These are phyloP conservation scores for Itoplectis maculator DNA, from an alignment of 2,888 invertebrate genomes.

Conservation along the genomic window DNA sequence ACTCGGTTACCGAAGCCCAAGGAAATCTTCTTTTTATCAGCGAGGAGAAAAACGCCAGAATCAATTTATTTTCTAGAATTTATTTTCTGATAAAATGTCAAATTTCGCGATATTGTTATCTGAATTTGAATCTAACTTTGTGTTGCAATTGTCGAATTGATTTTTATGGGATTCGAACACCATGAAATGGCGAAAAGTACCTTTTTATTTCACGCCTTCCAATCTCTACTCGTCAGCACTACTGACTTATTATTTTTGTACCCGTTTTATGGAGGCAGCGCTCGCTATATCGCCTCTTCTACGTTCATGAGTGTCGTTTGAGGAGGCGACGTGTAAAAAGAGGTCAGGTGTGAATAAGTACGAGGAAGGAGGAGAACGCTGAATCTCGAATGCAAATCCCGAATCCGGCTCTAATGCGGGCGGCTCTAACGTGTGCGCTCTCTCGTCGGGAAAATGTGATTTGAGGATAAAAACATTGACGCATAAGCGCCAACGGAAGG, in stretches of 20 bases:
- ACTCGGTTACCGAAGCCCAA: not conserved
- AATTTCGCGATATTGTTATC: not conserved
- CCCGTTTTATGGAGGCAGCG: constrained; percentile 18
- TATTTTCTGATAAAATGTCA: too few relatives aligned
- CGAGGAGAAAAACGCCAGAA: too few relatives aligned
- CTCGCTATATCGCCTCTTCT: not conserved
- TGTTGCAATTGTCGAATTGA: too few relatives aligned
- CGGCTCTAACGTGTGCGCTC: constrained; percentile 42
- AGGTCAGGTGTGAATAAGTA: constrained; percentile 8
- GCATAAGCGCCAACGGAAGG: not conserved
- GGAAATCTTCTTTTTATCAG: too few relatives aligned
- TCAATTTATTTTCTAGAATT: too few relatives aligned
- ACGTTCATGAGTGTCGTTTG: constrained; percentile 26
- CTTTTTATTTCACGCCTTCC: not conserved
- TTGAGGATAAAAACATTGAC: constrained; percentile 21
- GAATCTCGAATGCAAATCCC: constrained; percentile 52
- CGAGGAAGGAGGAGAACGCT: constrained; percentile 25
- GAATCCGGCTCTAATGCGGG: constrained; percentile 47
- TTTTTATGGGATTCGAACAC: too few relatives aligned
- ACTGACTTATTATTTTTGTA: constrained; percentile 19
- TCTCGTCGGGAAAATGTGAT: constrained; percentile 51
- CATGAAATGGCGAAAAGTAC: too few relatives aligned
- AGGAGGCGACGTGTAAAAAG: constrained; percentile 4
- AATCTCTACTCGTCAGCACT: not conserved
- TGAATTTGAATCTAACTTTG: not conserved